These are phyloP conservation scores for Sorex maritimensis DNA, from an alignment of 2,797 vertebrate genomes.

Conservation along the genomic window DNA sequence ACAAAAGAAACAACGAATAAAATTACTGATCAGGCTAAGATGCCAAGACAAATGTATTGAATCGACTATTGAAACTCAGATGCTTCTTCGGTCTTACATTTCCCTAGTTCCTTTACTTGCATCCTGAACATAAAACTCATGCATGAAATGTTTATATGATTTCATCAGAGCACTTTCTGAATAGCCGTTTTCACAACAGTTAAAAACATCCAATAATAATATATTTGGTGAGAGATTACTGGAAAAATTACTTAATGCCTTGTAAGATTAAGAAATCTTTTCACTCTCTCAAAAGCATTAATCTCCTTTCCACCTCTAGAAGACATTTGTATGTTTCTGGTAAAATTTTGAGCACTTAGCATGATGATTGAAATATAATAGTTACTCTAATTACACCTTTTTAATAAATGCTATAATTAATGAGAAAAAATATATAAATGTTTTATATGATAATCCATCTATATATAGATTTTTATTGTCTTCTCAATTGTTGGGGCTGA, in stretches of 20 bases:
- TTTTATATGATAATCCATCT: too few relatives aligned
- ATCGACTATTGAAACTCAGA: not conserved
- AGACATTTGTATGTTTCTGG: not conserved
- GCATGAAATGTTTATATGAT: not conserved
- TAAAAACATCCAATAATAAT: not conserved
- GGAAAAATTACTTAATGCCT: not conserved
- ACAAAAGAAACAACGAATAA: not conserved
- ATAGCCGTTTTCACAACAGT: not conserved
- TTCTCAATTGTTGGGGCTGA: too few relatives aligned
- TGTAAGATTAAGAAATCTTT: not conserved
- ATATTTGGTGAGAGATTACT: not conserved
- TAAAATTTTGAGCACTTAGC: not conserved
- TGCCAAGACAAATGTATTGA: not conserved
- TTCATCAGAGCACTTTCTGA: not conserved
- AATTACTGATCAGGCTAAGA: not conserved
- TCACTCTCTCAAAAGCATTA: not conserved
- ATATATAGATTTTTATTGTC: too few relatives aligned
- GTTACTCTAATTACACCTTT: not conserved
- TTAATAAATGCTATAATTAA: not conserved
- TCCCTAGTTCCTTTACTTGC: not conserved
- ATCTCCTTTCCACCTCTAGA: not conserved
- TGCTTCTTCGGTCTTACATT: not conserved
- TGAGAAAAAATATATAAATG: too few relatives aligned
- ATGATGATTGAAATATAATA: not conserved
- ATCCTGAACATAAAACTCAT: not conserved